These are phyloP conservation scores for Perizoma flavofasciatum DNA, from an alignment of 2,888 invertebrate genomes.

Conservation along the genomic window DNA sequence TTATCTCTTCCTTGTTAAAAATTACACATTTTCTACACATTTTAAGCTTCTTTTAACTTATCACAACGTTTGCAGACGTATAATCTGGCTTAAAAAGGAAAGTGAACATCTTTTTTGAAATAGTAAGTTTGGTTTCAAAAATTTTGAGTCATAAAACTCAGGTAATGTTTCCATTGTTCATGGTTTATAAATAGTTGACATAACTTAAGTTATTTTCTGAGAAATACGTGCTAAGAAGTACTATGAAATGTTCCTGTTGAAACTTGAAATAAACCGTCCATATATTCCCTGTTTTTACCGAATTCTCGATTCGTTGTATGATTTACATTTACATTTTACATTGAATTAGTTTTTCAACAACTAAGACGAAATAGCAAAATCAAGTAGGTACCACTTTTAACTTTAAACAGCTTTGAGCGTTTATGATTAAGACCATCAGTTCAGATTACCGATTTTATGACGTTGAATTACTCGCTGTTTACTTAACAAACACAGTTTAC, in stretches of 20 bases:
- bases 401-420: too few relatives aligned
- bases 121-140: conserved; percentile 20
- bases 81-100: conserved; percentile 25
- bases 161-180: conserved; percentile 34
- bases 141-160: conserved; percentile 33
- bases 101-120: conserved; percentile 31
- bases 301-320: too few relatives aligned
- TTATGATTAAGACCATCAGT: too few relatives aligned
- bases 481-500: too few relatives aligned
- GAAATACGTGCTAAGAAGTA: conserved; percentile 9
- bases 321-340: too few relatives aligned
- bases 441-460: too few relatives aligned
- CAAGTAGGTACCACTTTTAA: too few relatives aligned
- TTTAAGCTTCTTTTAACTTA: conserved; percentile 19
- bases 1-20: too few relatives aligned
- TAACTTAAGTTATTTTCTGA: conserved; percentile 10
- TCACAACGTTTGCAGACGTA: conserved; percentile 15
- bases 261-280: conserved; percentile 14
- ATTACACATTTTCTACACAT: conserved; percentile 5
- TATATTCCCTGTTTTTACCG: too few relatives aligned
- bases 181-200: conserved; percentile 21
- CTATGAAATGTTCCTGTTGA: conserved; percentile 8
- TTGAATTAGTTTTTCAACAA: too few relatives aligned
- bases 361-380: too few relatives aligned
- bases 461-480: too few relatives aligned